phyloP scores from a whole-genome alignment of 2,797 vertebrate species.

The Strix occidentalis region DNA sequence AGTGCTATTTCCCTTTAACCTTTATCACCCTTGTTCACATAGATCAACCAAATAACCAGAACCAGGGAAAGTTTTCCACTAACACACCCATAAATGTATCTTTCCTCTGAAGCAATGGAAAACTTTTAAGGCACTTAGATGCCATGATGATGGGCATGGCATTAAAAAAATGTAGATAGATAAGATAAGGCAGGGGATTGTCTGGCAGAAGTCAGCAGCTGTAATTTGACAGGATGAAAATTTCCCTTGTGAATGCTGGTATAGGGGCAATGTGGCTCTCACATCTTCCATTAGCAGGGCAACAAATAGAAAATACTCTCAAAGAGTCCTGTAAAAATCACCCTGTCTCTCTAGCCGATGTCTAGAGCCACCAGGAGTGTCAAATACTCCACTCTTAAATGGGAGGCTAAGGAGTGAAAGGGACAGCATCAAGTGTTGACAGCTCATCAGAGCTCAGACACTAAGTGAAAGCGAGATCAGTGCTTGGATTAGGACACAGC shows the following conservation, averaged over 20 bases:
- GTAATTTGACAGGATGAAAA: conserved; percentile 41
- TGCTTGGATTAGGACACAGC: not conserved
- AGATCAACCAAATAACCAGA: not conserved
- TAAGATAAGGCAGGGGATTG: conserved; percentile 40
- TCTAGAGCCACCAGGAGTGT: not conserved
- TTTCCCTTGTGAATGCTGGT: not conserved
- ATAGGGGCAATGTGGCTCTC: not conserved
- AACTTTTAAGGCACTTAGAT: conserved; percentile 55
- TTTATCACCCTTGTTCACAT: not conserved
- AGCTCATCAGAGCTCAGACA: not conserved
- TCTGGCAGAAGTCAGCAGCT: conserved; percentile 41
- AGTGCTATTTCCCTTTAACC: not conserved
- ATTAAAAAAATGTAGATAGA: conserved; percentile 61
- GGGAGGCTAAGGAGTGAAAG: not conserved
- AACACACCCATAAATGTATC: not conserved
- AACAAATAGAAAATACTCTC: conserved; percentile 2
- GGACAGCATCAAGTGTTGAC: not conserved
- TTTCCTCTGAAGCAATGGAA: conserved; percentile 49
- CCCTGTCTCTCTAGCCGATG: not conserved
- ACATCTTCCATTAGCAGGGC: conserved; percentile 30
- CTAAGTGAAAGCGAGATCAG: not conserved
- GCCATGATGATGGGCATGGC: conserved; percentile 26
- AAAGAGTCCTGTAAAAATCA: not conserved
- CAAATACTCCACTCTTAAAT: not conserved
- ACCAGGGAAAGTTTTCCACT: conserved; percentile 1